Evolutionary conservation across 1,140 invertebrate genomes (phyloP).

Genomic region (Temnothorax longispinosus): DNA sequence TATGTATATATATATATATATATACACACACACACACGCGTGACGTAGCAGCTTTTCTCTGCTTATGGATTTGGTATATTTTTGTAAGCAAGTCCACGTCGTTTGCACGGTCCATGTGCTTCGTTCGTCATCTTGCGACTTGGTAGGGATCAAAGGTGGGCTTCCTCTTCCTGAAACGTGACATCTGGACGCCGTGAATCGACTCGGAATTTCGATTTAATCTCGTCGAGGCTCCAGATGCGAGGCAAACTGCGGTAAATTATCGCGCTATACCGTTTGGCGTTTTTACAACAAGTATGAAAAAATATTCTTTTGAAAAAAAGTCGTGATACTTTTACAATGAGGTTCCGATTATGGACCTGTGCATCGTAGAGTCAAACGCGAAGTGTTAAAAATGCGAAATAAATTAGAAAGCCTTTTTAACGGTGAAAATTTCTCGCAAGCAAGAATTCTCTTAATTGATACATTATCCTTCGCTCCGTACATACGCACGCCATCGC

Average conservation of each 20-base stretch:
- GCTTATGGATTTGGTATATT: background rate
- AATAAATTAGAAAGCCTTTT: background rate
- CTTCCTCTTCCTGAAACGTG: conserved; percentile 71
- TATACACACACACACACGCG: no score
- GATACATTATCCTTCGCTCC: conserved; percentile 30
- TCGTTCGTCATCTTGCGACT: conserved; percentile 29
- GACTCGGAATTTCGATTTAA: conserved; percentile 54
- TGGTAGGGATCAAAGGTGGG: conserved; percentile 37
- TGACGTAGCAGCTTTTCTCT: no score
- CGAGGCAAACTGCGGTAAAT: conserved; percentile 17
- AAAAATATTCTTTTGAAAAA: background rate
- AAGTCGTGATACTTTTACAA: background rate
- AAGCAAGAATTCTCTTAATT: conserved; percentile 20
- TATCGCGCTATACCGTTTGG: conserved; percentile 12
- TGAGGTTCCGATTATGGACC: background rate
- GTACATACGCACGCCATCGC: conserved; percentile 1
- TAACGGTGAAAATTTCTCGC: background rate
- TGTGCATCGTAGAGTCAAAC: background rate
- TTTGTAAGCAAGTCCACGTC: background rate
- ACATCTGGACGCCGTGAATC: conserved; percentile 75
- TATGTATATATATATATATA: no score
- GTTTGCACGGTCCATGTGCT: background rate
- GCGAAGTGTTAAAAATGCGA: background rate
- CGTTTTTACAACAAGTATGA: background rate
- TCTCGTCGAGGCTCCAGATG: conserved; percentile 53